Conservation (phyloP, 2,797 vertebrate genomes). For the Falco peregrinus region DNA sequence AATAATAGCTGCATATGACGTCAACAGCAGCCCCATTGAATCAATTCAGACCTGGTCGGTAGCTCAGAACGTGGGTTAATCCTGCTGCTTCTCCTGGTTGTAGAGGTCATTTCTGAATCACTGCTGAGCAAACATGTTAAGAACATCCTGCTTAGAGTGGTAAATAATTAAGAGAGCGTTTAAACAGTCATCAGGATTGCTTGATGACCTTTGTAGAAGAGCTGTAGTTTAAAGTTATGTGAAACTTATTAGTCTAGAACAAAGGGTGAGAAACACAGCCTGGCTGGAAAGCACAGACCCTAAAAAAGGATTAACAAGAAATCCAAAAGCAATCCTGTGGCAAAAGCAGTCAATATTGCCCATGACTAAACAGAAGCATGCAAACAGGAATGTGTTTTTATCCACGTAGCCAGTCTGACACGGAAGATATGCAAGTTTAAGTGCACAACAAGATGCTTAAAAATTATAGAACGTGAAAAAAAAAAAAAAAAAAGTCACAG, state of each 20-base stretch:
- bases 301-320: not conserved
- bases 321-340: not conserved
- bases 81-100: not conserved
- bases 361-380: not conserved
- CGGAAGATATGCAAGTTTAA: not conserved
- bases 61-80: not conserved
- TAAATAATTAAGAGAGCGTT: not conserved
- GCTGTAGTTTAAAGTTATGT: not conserved
- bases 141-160: not conserved
- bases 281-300: not conserved
- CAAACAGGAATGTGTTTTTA: not conserved
- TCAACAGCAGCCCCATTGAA: too few species aligned
- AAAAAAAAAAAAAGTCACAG: not conserved
- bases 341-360: not conserved
- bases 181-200: not conserved
- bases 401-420: not conserved
- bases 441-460: not conserved
- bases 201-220: not conserved
- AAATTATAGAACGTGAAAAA: not conserved
- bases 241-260: not conserved
- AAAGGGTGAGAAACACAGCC: not conserved
- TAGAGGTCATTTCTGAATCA: not conserved
- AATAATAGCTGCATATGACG: accelerated
- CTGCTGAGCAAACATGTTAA: not conserved
- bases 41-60: accelerated